phyloP scores from a whole-genome alignment of 2,113 vertebrate genomes.

The Herpetotheres cachinnans region DNA sequence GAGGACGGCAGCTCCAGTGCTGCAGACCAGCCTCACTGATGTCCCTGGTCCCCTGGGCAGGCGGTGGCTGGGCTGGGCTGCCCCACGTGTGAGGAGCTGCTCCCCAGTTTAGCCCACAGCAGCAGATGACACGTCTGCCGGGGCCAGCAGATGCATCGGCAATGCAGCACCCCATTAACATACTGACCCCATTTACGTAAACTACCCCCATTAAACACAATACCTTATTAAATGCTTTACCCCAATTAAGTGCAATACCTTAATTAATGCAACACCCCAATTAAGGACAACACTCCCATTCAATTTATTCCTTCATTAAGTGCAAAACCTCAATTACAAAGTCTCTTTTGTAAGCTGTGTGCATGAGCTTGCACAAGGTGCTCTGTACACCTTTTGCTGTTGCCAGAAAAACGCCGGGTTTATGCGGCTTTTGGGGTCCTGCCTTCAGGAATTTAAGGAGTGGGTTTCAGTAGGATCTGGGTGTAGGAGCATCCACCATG shows the following conservation, averaged over 20 bases:
- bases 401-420: neutral
- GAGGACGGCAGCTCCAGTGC: neutral
- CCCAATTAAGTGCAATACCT: slow-evolving; percentile 34
- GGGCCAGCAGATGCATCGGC: neutral
- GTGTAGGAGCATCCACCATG: neutral
- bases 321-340: slow-evolving; percentile 60
- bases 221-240: slow-evolving; percentile 37
- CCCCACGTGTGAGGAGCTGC: rapidly evolving
- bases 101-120: neutral
- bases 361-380: neutral
- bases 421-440: neutral
- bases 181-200: slow-evolving; percentile 3
- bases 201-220: slow-evolving; percentile 11
- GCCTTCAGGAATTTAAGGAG: neutral
- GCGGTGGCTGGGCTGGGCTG: neutral
- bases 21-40: neutral
- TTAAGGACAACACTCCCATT: slow-evolving; percentile 63
- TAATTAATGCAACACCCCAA: slow-evolving; percentile 64
- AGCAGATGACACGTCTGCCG: neutral
- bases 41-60: neutral
- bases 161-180: neutral
- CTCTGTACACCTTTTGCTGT: slow-evolving; percentile 6
- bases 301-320: slow-evolving; percentile 69
- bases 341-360: slow-evolving; percentile 17
- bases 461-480: neutral